Conservation (phyloP, 2,113 vertebrate genomes). For the Leptodactylus fuscus region DNA sequence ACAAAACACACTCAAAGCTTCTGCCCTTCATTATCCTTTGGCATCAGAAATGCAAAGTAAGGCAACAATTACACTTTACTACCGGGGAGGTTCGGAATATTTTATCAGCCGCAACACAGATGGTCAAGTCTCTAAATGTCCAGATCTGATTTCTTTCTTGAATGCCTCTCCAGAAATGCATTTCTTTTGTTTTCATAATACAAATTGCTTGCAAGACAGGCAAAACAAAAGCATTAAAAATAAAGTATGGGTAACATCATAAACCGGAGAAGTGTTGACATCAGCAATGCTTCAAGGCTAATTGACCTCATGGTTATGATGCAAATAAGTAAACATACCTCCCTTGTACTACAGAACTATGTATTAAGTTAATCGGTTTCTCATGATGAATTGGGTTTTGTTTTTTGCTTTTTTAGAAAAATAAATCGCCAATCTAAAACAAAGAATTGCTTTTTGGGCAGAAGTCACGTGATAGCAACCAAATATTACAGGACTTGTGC, state of each 20-base stretch:
- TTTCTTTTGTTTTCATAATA: constrained; percentile 40
- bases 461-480: too few species aligned
- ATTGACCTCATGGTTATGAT: constrained; percentile 43
- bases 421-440: neutral
- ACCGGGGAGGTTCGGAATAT: constrained; percentile 41
- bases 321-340: constrained; percentile 15
- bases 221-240: constrained; percentile 30
- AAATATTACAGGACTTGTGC: too few species aligned
- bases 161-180: constrained; percentile 37
- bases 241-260: neutral
- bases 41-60: constrained; percentile 27
- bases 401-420: too few species aligned
- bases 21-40: constrained; percentile 42
- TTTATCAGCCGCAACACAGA: constrained; percentile 48
- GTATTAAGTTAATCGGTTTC: constrained; percentile 3
- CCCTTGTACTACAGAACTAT: neutral
- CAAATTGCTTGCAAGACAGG: constrained; percentile 15
- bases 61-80: constrained; percentile 43
- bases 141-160: constrained; percentile 42
- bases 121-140: constrained; percentile 32
- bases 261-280: constrained; percentile 42
- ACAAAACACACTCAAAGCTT: neutral
- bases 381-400: neutral
- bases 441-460: neutral
- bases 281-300: constrained; percentile 32